A percentile compares a stretch with the other conserved stretches of the same genome.
These are phyloP conservation scores for Pogonocichla stellata DNA, from an alignment of 2,113 vertebrate genomes.

Conservation along the genomic window DNA sequence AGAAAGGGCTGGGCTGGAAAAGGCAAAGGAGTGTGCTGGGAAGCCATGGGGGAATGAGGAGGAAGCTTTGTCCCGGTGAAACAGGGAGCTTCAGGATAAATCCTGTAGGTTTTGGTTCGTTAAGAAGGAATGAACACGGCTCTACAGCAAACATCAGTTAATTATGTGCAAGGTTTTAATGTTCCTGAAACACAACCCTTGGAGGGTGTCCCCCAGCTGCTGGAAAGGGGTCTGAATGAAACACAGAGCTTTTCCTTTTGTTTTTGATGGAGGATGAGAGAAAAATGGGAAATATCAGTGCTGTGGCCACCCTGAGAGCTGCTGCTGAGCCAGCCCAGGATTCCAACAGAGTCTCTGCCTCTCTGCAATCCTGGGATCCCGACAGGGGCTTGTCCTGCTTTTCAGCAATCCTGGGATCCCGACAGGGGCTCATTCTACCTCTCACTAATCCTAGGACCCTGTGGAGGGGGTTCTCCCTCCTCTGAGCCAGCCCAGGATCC, in stretches of 20 bases:
- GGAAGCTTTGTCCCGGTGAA: neutral
- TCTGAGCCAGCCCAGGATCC: neutral
- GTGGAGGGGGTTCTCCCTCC: accelerated
- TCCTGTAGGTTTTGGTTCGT: neutral
- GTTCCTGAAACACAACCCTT: conserved; percentile 45
- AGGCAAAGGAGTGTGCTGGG: neutral
- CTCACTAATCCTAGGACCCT: neutral
- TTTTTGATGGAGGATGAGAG: neutral
- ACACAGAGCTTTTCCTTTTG: neutral
- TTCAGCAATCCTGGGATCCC: neutral
- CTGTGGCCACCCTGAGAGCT: neutral
- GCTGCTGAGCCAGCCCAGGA: neutral
- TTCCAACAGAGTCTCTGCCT: accelerated
- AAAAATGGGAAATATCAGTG: neutral
- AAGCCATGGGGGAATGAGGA: neutral
- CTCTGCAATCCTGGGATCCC: neutral
- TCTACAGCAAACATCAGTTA: conserved; percentile 1
- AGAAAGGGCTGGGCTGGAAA: neutral
- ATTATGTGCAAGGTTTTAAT: conserved; percentile 55
- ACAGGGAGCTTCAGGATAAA: neutral
- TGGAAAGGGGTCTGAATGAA: conserved; percentile 5
- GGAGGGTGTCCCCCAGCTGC: conserved; percentile 28
- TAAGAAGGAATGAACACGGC: neutral
- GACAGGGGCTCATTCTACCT: neutral
- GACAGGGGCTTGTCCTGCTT: neutral